Evolutionary conservation across 2,888 invertebrate genomes (phyloP), one percentile per base, ranked within the genome.

Genomic region (Thereva nobilitata): DNA sequence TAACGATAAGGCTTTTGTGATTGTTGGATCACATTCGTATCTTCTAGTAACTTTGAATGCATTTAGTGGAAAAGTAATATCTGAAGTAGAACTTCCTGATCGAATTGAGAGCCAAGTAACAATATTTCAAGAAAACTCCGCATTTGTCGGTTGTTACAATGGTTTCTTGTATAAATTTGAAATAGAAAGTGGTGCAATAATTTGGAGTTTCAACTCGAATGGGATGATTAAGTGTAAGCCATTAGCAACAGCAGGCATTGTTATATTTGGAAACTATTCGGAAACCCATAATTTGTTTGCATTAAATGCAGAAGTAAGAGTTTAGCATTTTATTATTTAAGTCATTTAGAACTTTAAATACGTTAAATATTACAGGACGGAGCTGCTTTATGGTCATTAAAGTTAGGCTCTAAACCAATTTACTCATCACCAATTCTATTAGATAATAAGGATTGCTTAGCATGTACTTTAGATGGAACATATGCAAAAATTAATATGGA

Each of bases 71-170:
- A 52, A 74, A 4, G 74, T 84, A 54, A 75, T 83, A 59, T 85
- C 86, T 9, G 73, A 78, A 50, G 68, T 86, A 12, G 75, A 76
- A 66, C 76, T 92, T 4, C 85, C 86, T 6, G 87, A 90, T 72
- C 84, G 93, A 57, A 85, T 95, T 40, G 93, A 94, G 79, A 89
- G 91, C 0, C 84, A 86, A 1, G 81, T 86, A 2, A 76, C 83
- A 9, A 83, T 85, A 72, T 75, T 80, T 5, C 72, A 77, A 38
- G 73, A 79, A 34, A 75, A 82, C 4, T 78, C 79, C 72, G 86
- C 89, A 0, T 82, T 89, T 67, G 87, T 93, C 23, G 93, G 93
- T 12, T 89, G 92, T 68, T 90, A 92, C 77, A 88, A 93, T 79
- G 88, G 90, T 4, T 82, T 82, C 9, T 76, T 95, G 1, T 88